These are phyloP conservation scores for Hydractinia echinata DNA, from an alignment of 30 jellyfish, hydroid and myxozoan genomes.

Conservation along the genomic window DNA sequence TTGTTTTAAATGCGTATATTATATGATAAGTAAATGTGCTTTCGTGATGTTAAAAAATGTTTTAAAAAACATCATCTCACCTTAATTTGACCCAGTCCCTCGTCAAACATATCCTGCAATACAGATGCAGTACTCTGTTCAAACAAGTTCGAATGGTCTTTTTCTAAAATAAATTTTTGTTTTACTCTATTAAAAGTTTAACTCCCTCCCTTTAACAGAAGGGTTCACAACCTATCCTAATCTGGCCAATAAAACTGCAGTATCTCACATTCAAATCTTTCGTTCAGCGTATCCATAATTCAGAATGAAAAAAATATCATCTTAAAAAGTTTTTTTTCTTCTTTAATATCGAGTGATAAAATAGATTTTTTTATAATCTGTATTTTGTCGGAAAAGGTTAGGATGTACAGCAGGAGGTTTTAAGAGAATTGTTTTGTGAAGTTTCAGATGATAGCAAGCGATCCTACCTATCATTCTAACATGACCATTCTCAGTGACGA, in stretches of 20 bases:
- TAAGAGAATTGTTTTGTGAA: neutral
- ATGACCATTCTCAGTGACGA: neutral
- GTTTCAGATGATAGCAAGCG: too few relatives aligned
- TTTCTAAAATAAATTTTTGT: neutral
- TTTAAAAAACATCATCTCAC: neutral
- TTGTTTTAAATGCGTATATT: neutral
- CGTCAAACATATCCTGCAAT: slow-evolving; percentile 32
- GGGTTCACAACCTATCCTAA: too few relatives aligned
- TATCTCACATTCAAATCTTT: too few relatives aligned
- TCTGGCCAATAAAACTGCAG: too few relatives aligned
- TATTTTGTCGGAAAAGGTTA: neutral
- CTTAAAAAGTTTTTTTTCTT: neutral
- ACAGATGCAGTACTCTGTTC: slow-evolving; percentile 7
- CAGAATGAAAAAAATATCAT: too few relatives aligned
- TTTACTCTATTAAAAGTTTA: too few relatives aligned
- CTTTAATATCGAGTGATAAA: neutral
- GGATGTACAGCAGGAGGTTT: neutral
- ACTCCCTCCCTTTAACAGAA: too few relatives aligned
- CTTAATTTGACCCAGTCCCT: slow-evolving; percentile 42
- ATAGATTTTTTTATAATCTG: neutral
- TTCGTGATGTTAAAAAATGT: neutral
- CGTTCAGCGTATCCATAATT: too few relatives aligned
- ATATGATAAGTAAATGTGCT: neutral
- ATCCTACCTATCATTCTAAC: neutral
- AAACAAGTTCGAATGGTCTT: slow-evolving; percentile 3